A percentile compares a stretch with the other conserved stretches of the same genome.
phyloP scores from a whole-genome alignment of 2,113 vertebrate species.

The Macquaria australasica region DNA sequence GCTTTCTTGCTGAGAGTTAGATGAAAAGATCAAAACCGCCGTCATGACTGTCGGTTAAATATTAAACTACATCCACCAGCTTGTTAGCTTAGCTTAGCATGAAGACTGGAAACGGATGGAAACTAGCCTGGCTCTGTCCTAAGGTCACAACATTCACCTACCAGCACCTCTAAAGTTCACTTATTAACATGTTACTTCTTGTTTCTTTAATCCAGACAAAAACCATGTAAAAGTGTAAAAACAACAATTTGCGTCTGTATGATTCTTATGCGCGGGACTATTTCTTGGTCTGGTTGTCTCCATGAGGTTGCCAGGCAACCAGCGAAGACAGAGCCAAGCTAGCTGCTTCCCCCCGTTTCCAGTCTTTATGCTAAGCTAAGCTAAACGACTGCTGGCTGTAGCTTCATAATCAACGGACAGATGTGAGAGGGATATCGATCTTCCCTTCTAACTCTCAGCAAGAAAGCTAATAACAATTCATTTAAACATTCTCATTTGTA shows the following conservation, averaged over 20 bases:
- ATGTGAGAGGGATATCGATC: background rate
- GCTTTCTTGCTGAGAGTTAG: background rate
- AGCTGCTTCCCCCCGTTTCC: background rate
- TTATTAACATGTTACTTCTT: too few species aligned
- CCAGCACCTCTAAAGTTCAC: too few species aligned
- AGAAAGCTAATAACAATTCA: background rate
- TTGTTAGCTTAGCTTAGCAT: background rate
- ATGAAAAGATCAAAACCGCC: background rate
- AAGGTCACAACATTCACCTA: too few species aligned
- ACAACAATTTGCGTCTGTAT: background rate
- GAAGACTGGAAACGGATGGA: background rate
- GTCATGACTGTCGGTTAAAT: too few species aligned
- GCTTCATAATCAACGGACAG: background rate
- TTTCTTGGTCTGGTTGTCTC: background rate
- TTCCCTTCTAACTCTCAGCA: background rate
- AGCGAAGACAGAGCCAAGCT: background rate
- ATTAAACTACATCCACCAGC: too few species aligned
- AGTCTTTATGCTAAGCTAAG: background rate
- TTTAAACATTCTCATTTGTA: conserved; percentile 20
- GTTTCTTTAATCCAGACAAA: too few species aligned
- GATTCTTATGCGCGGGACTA: too few species aligned
- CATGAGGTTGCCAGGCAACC: background rate
- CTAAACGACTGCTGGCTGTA: background rate
- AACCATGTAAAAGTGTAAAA: background rate
- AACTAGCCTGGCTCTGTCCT: background rate